Base-by-base conservation (phyloP, 2,797 vertebrate species). In the Takifugu ocellatus region DNA sequence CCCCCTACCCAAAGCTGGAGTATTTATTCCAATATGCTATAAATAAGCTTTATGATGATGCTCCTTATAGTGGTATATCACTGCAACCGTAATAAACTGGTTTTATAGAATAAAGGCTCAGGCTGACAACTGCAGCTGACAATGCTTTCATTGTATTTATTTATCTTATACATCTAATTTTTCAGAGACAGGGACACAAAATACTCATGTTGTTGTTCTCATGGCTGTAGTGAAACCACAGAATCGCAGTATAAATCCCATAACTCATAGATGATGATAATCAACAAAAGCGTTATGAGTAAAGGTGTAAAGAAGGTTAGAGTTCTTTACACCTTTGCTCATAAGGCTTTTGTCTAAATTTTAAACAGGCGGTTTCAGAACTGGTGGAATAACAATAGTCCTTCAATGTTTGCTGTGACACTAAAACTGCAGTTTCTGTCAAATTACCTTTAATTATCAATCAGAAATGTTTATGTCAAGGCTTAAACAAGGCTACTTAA, bases 381-480 rank as follows among this genome's bases (percentile, higher is more conserved):
- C 50, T 47, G 39, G 56, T 49, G 50, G 64, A 63, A 56, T 33
- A 70, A 47, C 51, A 43, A 63, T 63, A 53, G 49, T 51, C 39
- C 7, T 17, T 49, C 59, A 52, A 62, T 31, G 71, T 70, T 67
- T 61, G 51, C 60, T 36, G 56, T 50, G 52, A 60, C 54, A 55
- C 45, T 58, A 61, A 66, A 77, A 59, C 63, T 66, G 63, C 31
- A 71, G 63, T 64, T 77, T 55, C 62, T 73, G 55, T 82, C 62
- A 75, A 68, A 63, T 25, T 51, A 47, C 56, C 74, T 39, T 75
- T 81, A 73, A 79, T 85, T 77, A 74, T 45, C 9, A 74, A 73
- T 79, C 76, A 61, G 59, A 72, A 62, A 59, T 72, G 63, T 68
- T 78, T 83, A 72, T 79, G 58, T 78, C 51, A 33, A 14, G 63